A percentile compares a stretch with the other conserved stretches of the same genome.
Evolutionary conservation across 30 jellyfish, hydroid and myxozoan species (phyloP).

Genomic region (Clytia hemisphaerica): DNA sequence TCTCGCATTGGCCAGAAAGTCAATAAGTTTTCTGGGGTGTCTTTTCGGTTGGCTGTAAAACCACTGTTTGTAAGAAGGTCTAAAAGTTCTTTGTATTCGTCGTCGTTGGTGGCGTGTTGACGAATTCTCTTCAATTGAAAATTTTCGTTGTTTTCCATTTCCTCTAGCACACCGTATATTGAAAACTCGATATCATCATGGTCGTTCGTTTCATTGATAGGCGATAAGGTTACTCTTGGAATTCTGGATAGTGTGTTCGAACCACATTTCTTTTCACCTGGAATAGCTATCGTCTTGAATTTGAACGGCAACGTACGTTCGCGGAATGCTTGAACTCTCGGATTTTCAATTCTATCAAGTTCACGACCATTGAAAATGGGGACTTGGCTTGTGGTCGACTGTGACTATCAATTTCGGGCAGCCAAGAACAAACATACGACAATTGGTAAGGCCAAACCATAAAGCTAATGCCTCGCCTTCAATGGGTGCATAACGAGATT

Average conservation of each 20-base stretch:
- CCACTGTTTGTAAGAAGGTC: too few species aligned
- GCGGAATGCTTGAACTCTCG: background rate
- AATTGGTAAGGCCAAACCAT: conserved; percentile 12
- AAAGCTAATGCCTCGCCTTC: conserved; percentile 14
- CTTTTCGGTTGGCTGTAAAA: too few species aligned
- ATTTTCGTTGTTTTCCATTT: too few species aligned
- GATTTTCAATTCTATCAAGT: conserved; percentile 8
- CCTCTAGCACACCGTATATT: too few species aligned
- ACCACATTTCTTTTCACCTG: conserved; percentile 15
- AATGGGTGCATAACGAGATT: background rate
- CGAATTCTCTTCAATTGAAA: too few species aligned
- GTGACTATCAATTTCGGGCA: conserved; percentile 18
- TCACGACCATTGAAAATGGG: conserved; percentile 11
- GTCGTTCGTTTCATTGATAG: too few species aligned
- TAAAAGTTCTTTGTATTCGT: too few species aligned
- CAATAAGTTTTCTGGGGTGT: too few species aligned
- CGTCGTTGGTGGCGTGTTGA: too few species aligned
- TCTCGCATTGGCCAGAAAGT: too few species aligned
- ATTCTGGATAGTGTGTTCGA: conserved; percentile 11
- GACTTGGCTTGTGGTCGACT: conserved; percentile 39
- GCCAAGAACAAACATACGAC: conserved; percentile 47
- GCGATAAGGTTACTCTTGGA: too few species aligned
- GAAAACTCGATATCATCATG: too few species aligned
- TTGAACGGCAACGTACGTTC: conserved; percentile 21
- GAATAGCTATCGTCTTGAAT: conserved; percentile 10